phyloP scores from a whole-genome alignment of 1,140 invertebrate genomes.

The Tribolium castaneum region DNA sequence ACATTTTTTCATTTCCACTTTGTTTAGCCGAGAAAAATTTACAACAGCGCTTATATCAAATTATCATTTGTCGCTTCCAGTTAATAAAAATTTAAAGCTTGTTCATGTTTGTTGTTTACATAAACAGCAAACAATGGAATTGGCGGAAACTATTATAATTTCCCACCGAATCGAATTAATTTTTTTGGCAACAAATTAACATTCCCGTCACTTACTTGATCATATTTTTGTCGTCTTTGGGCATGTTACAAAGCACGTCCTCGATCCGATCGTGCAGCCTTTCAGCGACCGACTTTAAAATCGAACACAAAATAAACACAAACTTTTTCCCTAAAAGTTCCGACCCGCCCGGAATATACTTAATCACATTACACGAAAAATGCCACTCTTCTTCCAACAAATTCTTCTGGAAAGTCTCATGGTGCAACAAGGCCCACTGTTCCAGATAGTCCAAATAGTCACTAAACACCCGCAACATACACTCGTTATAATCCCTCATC shows the following conservation, averaged over 20 bases:
- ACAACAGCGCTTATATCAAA: too few species aligned
- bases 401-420: slow-evolving; percentile 78
- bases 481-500: slow-evolving; percentile 80
- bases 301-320: slow-evolving; percentile 69
- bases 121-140: background rate
- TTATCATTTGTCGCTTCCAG: too few species aligned
- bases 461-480: slow-evolving; percentile 71
- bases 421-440: slow-evolving; percentile 77
- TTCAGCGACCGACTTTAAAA: slow-evolving; percentile 66
- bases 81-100: too few species aligned
- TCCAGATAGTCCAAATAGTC: slow-evolving; percentile 82
- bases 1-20: background rate
- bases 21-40: background rate
- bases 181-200: background rate
- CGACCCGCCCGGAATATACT: slow-evolving; percentile 76
- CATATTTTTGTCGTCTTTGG: slow-evolving; percentile 53
- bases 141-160: background rate
- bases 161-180: background rate
- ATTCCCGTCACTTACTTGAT: slow-evolving; percentile 55
- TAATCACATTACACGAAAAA: slow-evolving; percentile 77
- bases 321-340: slow-evolving; percentile 75
- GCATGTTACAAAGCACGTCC: slow-evolving; percentile 59
- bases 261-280: slow-evolving; percentile 68
- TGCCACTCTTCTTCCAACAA: slow-evolving; percentile 85
- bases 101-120: background rate